Evolutionary conservation across 2,888 invertebrate species (phyloP).

Genomic region (Cerastoderma edule): DNA sequence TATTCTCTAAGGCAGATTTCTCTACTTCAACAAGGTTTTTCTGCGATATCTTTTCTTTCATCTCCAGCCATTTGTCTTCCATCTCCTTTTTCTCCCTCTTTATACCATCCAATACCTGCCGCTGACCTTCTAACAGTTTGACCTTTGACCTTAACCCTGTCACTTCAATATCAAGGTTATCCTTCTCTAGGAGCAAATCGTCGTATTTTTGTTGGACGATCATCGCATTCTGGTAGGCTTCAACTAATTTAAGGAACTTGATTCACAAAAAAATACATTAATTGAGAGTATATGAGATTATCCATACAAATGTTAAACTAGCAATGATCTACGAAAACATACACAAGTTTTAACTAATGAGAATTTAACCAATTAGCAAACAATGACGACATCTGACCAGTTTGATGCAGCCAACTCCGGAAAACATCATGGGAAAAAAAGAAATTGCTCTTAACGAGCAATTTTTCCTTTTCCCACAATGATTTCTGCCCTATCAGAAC

Average conservation of each 20-base stretch:
- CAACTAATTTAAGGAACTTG: slow-evolving; percentile 55
- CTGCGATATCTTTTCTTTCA: slow-evolving; percentile 54
- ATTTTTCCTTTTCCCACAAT: too few relatives aligned
- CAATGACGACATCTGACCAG: neutral
- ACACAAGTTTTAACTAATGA: too few relatives aligned
- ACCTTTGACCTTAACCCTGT: slow-evolving; percentile 55
- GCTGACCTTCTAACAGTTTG: slow-evolving; percentile 52
- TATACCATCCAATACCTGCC: slow-evolving; percentile 48
- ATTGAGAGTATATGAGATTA: neutral
- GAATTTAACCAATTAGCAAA: too few relatives aligned
- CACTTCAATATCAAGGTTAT: slow-evolving; percentile 65
- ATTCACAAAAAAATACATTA: neutral
- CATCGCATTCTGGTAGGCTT: slow-evolving; percentile 48
- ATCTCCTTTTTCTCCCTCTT: slow-evolving; percentile 57
- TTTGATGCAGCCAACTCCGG: neutral
- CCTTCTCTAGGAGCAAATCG: slow-evolving; percentile 55
- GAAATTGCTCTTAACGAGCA: too few relatives aligned
- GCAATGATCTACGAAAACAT: neutral
- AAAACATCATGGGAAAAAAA: too few relatives aligned
- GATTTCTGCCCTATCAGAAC: too few relatives aligned
- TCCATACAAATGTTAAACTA: too few relatives aligned
- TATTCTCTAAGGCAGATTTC: slow-evolving; percentile 64
- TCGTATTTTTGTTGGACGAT: slow-evolving; percentile 47
- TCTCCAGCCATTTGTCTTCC: slow-evolving; percentile 52
- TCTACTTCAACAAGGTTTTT: slow-evolving; percentile 62